Evolutionary conservation across 2,797 vertebrate genomes (phyloP), one percentile per base, ranked within the genome.

Genomic region (Lerista edwardsae): DNA sequence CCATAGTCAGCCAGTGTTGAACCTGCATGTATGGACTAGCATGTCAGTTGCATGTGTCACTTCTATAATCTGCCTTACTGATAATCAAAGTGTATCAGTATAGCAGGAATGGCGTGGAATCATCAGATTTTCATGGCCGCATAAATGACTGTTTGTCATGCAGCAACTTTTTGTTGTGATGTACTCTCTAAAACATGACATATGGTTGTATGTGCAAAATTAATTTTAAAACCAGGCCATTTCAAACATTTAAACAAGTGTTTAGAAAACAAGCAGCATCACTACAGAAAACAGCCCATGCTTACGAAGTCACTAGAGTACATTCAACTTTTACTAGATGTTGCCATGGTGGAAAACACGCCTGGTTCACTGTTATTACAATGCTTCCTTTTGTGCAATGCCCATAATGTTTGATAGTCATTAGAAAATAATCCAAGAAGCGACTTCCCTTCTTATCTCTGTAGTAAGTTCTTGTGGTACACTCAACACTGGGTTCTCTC

Each of bases 381-480:
- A 95, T 91, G 87, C 90, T 87, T 92, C 90, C 85, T 92, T 95
- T 94, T 95, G 88, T 95, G 79, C 80, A 85, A 75, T 27, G 84
- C 68, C 83, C 93, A 89, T 82, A 94, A 93, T 87, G 89, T 94
- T 95, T 94, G 92, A 95, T 92, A 92, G 92, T 93, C 86, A 93
- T 94, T 93, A 95, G 78, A 93, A 92, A 95, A 86, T 84, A 85
- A 87, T 90, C 92, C 92, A 94, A 94, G 93, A 92, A 96, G 95
- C 91, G 80, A 81, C 94, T 94, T 95, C 93, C 88, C 91, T 94
- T 95, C 51, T 91, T 87, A 89, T 90, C 91, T 90, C 92, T 90
- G 29, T 14, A 27, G 23, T 80, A 89, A 83, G 87, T 90, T 91
- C 91, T 94, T 88, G 89, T 93, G 87, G 44, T 86, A 75, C 74